Conservation (phyloP, 2,888 invertebrate species). For the Cataglyphis cursor region DNA sequence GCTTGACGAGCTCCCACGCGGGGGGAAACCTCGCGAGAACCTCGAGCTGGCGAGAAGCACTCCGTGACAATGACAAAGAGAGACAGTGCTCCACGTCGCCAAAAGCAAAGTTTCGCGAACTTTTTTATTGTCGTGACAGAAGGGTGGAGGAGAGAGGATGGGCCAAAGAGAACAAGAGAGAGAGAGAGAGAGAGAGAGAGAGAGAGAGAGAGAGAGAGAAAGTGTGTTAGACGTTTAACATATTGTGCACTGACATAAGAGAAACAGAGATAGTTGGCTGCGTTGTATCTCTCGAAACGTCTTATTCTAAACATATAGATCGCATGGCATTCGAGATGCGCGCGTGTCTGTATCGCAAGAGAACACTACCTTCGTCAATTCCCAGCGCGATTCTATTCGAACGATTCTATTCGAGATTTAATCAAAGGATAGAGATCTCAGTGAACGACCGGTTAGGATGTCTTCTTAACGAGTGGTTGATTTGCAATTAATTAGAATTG, state of each 20-base stretch:
- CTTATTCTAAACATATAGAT: constrained; percentile 36
- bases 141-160: constrained; percentile 26
- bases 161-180: constrained; percentile 22
- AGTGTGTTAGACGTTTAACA: constrained; percentile 36
- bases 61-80: constrained; percentile 17
- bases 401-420: background rate
- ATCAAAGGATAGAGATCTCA: background rate
- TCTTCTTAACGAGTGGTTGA: background rate
- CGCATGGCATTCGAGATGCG: background rate
- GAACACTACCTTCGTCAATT: constrained; percentile 34
- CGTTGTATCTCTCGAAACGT: constrained; percentile 23
- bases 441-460: background rate
- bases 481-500: background rate
- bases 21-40: constrained; percentile 42
- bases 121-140: constrained; percentile 67
- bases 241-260: constrained; percentile 33
- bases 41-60: constrained; percentile 26
- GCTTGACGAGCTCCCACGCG: constrained; percentile 58
- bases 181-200: background rate
- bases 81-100: constrained; percentile 17
- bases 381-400: constrained; percentile 11
- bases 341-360: constrained; percentile 8
- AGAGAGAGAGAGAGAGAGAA: constrained; percentile 2
- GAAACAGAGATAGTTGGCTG: constrained; percentile 48
- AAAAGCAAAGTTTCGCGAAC: constrained; percentile 48